A percentile compares a stretch with the other conserved stretches of the same genome.
Evolutionary conservation across 1,140 invertebrate genomes (phyloP).

Genomic region (Dendrolimus kikuchii): DNA sequence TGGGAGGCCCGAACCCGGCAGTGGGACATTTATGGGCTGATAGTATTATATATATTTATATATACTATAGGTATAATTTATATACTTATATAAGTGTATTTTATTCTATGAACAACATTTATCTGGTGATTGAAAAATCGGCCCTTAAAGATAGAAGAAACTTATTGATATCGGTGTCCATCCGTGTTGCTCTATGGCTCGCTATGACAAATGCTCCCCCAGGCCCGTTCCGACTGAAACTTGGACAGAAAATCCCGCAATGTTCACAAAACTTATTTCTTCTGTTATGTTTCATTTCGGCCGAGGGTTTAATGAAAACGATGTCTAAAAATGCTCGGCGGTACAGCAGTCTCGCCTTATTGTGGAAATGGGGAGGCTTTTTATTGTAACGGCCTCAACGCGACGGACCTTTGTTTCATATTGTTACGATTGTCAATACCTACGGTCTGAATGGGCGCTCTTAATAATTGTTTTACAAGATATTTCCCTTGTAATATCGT

Average conservation of each 20-base stretch:
- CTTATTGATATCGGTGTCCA: too few relatives aligned
- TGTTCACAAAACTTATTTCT: slow-evolving; percentile 27
- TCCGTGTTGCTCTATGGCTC: neutral
- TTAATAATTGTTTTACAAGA: slow-evolving; percentile 7
- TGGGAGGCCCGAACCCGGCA: too few relatives aligned
- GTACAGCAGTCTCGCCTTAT: slow-evolving; percentile 12
- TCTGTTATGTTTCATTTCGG: slow-evolving; percentile 33
- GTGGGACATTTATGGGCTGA: too few relatives aligned
- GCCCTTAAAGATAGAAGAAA: too few relatives aligned
- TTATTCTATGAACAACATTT: too few relatives aligned
- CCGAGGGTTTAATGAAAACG: slow-evolving; percentile 34
- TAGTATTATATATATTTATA: too few relatives aligned
- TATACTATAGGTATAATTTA: too few relatives aligned
- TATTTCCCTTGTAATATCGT: slow-evolving; percentile 1
- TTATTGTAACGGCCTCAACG: slow-evolving; percentile 10
- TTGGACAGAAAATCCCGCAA: slow-evolving; percentile 21
- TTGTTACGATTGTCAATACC: slow-evolving; percentile 7
- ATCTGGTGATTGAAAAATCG: too few relatives aligned
- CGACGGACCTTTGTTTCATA: slow-evolving; percentile 3
- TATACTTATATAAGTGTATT: too few relatives aligned
- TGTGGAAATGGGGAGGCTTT: slow-evolving; percentile 19
- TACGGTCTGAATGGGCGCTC: neutral
- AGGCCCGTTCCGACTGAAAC: slow-evolving; percentile 20
- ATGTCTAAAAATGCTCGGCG: slow-evolving; percentile 28
- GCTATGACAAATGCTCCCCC: slow-evolving; percentile 28